phyloP scores from a whole-genome alignment of 2,888 invertebrate species.

The Hirtodrosophila confusa region DNA sequence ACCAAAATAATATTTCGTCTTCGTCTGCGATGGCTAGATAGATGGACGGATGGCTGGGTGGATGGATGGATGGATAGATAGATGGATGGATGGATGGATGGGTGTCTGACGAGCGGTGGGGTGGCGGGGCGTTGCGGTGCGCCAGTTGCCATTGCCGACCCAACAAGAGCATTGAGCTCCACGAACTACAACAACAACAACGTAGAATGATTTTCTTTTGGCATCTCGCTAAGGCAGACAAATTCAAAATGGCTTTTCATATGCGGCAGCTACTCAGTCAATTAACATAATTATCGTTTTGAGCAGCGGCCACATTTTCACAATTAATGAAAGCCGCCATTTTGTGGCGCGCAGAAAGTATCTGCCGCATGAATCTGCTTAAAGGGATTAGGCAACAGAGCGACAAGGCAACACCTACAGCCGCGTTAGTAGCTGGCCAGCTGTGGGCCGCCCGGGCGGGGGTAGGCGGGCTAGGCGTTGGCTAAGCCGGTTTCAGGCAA shows the following conservation, averaged over 20 bases:
- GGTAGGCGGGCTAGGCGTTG: slow-evolving; percentile 31
- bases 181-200: slow-evolving; percentile 2
- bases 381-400: slow-evolving; percentile 53
- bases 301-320: slow-evolving; percentile 55
- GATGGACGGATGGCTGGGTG: slow-evolving; percentile 17
- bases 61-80: neutral
- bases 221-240: slow-evolving; percentile 29
- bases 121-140: slow-evolving; percentile 39
- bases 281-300: slow-evolving; percentile 72
- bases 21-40: slow-evolving; percentile 41
- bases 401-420: slow-evolving; percentile 34
- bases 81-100: slow-evolving; percentile 16
- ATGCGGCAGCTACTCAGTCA: slow-evolving; percentile 53
- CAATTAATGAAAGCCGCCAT: slow-evolving; percentile 75
- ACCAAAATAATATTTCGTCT: slow-evolving; percentile 74
- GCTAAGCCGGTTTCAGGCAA: slow-evolving; percentile 58
- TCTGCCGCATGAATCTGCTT: slow-evolving; percentile 24
- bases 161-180: slow-evolving; percentile 2
- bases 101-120: slow-evolving; percentile 24
- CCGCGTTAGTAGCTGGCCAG: too few relatives aligned
- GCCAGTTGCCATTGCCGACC: neutral
- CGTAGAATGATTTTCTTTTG: slow-evolving; percentile 46
- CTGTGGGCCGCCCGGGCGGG: too few relatives aligned
- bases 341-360: slow-evolving; percentile 37
- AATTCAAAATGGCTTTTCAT: slow-evolving; percentile 69